Percentiles rank a stretch among this genome's conserved stretches.
phyloP scores from a whole-genome alignment of 2,797 vertebrate species.

The Betta splendens region DNA sequence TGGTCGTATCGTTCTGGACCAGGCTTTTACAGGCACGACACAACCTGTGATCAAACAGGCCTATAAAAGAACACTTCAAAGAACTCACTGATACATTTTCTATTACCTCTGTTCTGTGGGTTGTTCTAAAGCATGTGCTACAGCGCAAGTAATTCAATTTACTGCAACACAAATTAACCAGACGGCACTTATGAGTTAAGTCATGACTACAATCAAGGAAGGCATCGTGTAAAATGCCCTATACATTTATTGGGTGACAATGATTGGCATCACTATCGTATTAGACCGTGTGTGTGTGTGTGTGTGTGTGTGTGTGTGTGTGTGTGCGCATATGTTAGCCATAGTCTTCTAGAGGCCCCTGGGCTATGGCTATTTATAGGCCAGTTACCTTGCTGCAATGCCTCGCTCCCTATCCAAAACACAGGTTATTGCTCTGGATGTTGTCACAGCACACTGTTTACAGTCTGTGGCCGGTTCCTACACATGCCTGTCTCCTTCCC shows the following conservation, averaged over 20 bases:
- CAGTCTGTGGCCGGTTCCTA: background rate
- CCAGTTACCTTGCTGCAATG: conserved; percentile 64
- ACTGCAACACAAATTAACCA: conserved; percentile 47
- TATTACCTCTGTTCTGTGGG: conserved; percentile 59
- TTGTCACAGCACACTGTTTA: conserved; percentile 28
- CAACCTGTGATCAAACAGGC: conserved; percentile 63
- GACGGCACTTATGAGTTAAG: conserved; percentile 41
- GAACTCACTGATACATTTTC: conserved; percentile 68
- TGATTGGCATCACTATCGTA: conserved; percentile 22
- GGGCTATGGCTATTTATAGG: conserved; percentile 72
- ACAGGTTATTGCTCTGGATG: conserved; percentile 53
- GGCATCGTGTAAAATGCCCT: conserved; percentile 22
- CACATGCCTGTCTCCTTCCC: background rate
- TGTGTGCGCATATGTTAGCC: conserved; percentile 39
- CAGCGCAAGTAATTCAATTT: conserved; percentile 47
- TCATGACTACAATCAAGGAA: conserved; percentile 22
- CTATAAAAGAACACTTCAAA: conserved; percentile 67
- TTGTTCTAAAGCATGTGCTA: conserved; percentile 54
- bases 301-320: conserved; percentile 10
- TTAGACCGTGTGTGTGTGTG: background rate
- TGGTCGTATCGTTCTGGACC: conserved; percentile 63
- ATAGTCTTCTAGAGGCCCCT: conserved; percentile 63
- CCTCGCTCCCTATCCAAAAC: conserved; percentile 56
- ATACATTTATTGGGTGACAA: conserved; percentile 12
- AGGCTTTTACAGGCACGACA: conserved; percentile 54